Percentiles rank a stretch among this genome's conserved stretches.
These are phyloP conservation scores for Psococerastis gibbosa DNA, from an alignment of 2,888 invertebrate species.

Conservation along the genomic window DNA sequence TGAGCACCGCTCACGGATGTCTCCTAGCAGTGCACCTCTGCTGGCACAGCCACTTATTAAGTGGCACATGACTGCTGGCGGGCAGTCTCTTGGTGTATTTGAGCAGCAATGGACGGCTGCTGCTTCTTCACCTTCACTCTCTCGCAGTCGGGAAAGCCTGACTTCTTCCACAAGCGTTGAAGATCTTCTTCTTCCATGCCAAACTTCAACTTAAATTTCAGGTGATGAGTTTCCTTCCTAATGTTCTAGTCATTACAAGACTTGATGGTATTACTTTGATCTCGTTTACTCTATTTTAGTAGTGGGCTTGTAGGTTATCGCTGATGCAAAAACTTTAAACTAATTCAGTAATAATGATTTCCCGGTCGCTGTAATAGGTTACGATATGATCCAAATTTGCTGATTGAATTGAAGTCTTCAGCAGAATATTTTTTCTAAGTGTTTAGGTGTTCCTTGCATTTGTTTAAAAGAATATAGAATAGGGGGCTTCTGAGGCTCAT, in stretches of 20 bases:
- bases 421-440: too few species aligned
- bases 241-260: too few species aligned
- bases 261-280: too few species aligned
- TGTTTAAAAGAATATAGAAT: too few species aligned
- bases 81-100: not conserved
- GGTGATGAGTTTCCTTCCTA: too few species aligned
- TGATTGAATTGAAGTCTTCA: too few species aligned
- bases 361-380: too few species aligned
- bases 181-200: not conserved
- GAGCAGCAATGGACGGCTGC: not conserved
- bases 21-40: not conserved
- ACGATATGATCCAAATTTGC: too few species aligned
- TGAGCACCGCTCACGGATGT: not conserved
- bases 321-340: not conserved
- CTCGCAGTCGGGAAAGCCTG: constrained; percentile 19
- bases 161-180: constrained; percentile 16
- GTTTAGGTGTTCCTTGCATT: too few species aligned
- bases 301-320: not conserved
- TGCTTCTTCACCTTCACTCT: constrained; percentile 14
- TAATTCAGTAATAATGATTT: not conserved
- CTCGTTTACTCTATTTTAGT: too few species aligned
- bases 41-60: not conserved
- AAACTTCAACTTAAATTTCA: too few species aligned
- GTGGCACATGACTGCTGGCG: not conserved
- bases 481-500: too few species aligned